Percentiles rank a stretch among this genome's conserved stretches.
Evolutionary conservation across 2,113 vertebrate genomes (phyloP).

Genomic region (Rhinogobius similis): DNA sequence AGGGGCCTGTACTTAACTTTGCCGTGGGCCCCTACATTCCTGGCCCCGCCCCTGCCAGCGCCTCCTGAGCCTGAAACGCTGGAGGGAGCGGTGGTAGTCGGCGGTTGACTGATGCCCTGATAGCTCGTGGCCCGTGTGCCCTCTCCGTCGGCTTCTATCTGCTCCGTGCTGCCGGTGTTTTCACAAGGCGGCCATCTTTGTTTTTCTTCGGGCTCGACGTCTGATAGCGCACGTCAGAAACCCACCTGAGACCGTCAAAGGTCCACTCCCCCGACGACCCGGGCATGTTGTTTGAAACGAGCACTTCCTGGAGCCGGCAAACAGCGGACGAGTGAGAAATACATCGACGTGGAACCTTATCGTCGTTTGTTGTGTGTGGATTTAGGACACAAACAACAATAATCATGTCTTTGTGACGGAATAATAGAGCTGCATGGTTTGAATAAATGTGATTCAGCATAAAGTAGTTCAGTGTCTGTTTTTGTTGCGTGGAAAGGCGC

Average conservation of each 20-base stretch:
- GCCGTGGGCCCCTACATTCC: too few species aligned
- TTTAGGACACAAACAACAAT: too few species aligned
- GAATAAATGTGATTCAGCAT: too few species aligned
- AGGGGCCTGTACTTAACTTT: too few species aligned
- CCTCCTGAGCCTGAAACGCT: too few species aligned
- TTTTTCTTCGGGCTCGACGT: conserved; percentile 59
- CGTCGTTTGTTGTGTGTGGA: too few species aligned
- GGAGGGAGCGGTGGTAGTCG: conserved; percentile 30
- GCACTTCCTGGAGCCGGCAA: conserved; percentile 62
- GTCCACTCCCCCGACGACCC: conserved; percentile 53
- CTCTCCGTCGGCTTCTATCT: conserved; percentile 55
- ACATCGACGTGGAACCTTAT: too few species aligned
- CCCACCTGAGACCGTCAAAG: conserved; percentile 53
- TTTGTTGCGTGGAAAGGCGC: too few species aligned
- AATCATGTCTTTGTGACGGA: too few species aligned
- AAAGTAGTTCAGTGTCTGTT: too few species aligned
- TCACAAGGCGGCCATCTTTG: conserved; percentile 69
- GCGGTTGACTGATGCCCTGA: conserved; percentile 44
- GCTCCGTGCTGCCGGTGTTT: conserved; percentile 66
- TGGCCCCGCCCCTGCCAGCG: too few species aligned
- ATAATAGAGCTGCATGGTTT: too few species aligned
- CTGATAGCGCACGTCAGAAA: conserved; percentile 65
- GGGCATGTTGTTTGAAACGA: conserved; percentile 63
- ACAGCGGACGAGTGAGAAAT: not conserved
- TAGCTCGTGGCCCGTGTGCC: conserved; percentile 39